Evolutionary conservation across 2,888 invertebrate genomes (phyloP).

Genomic region (Rhorus exstirpatorius): DNA sequence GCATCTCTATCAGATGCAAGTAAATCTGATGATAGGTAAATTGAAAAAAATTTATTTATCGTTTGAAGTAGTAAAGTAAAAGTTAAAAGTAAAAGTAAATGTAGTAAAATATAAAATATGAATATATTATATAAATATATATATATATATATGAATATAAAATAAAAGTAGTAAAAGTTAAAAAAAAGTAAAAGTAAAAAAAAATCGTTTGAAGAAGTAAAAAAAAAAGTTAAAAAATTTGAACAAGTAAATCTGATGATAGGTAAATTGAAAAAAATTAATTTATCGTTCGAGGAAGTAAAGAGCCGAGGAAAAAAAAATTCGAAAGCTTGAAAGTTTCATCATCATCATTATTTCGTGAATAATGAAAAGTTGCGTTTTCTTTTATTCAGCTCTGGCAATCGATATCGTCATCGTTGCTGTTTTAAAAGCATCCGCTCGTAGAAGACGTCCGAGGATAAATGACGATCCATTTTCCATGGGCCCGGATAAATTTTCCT

Average conservation of each 20-base stretch:
- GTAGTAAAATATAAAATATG: too few species aligned
- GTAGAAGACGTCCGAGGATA: conserved; percentile 92
- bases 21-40: conserved; percentile 94
- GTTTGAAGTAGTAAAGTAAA: too few species aligned
- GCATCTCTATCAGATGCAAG: conserved; percentile 92
- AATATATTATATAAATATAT: too few species aligned
- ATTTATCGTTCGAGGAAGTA: too few species aligned
- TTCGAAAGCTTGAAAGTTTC: not conserved
- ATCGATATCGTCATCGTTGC: conserved; percentile 93
- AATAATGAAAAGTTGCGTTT: not conserved
- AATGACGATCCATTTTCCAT: conserved; percentile 90
- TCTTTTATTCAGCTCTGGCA: conserved; percentile 90
- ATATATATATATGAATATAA: too few species aligned
- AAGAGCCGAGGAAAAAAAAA: too few species aligned
- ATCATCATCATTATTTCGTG: not conserved
- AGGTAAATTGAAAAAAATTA: conserved; percentile 89
- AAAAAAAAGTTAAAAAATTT: too few species aligned
- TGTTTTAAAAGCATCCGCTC: conserved; percentile 91
- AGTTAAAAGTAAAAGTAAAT: too few species aligned
- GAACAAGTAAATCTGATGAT: conserved; percentile 95
- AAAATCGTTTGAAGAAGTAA: too few species aligned
- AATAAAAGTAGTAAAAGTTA: too few species aligned
- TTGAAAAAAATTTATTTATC: too few species aligned
- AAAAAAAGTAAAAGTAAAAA: too few species aligned
- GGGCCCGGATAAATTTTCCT: conserved; percentile 96